Conservation (phyloP, 2,888 invertebrate genomes). For the Rhaphigaster nebulosa region DNA sequence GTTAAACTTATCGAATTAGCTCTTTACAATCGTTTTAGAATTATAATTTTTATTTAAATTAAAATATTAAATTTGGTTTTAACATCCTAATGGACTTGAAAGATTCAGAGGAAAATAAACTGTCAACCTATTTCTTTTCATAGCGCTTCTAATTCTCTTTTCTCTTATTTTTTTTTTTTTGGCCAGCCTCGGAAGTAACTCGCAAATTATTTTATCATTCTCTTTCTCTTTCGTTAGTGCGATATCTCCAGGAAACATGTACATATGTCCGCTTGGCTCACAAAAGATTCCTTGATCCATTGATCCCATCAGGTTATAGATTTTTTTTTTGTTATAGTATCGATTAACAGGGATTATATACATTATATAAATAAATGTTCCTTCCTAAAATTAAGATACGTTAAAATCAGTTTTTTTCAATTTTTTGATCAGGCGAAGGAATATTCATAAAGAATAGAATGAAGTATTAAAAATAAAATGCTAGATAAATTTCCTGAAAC, state of each 20-base stretch:
- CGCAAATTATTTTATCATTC: slow-evolving; percentile 17
- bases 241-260: slow-evolving; percentile 17
- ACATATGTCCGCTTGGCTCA: background rate
- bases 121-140: background rate
- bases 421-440: too few species aligned
- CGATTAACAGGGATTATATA: background rate
- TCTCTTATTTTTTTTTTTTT: background rate
- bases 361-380: background rate
- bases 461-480: background rate
- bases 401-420: too few species aligned
- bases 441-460: too few species aligned
- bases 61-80: background rate
- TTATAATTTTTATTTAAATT: background rate
- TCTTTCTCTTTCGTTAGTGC: background rate
- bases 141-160: background rate
- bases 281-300: background rate
- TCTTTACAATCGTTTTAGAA: too few species aligned
- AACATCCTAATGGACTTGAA: background rate
- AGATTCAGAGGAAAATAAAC: background rate
- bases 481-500: background rate
- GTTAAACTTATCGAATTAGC: too few species aligned
- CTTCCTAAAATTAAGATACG: too few species aligned
- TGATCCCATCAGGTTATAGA: background rate
- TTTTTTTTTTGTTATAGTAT: background rate
- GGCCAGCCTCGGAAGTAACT: background rate